Evolutionary conservation across 1,140 invertebrate genomes (phyloP).

Genomic region (Thaumatotibia leucotreta): DNA sequence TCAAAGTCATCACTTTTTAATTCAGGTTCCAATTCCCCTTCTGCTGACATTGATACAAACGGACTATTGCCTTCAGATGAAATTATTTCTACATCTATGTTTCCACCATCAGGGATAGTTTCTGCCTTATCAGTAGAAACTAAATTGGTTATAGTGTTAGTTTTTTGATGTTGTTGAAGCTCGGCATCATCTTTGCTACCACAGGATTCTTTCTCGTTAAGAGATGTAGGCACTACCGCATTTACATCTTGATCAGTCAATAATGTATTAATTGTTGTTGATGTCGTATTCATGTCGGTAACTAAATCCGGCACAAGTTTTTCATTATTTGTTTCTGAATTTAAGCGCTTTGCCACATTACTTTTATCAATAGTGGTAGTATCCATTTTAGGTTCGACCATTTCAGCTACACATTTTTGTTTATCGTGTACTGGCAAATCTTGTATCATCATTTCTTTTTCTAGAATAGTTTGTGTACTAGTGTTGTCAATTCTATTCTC

Average conservation of each 20-base stretch:
- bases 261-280: too few species aligned
- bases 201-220: neutral
- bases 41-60: constrained; percentile 34
- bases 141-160: neutral
- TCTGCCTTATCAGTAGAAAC: neutral
- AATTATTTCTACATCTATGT: constrained; percentile 38
- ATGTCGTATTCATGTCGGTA: neutral
- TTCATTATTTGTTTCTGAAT: neutral
- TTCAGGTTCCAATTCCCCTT: neutral
- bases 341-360: neutral
- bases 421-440: neutral
- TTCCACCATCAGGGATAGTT: neutral
- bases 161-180: neutral
- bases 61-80: constrained; percentile 46
- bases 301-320: neutral
- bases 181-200: neutral
- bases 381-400: neutral
- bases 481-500: neutral
- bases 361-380: neutral
- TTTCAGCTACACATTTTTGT: neutral
- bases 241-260: too few species aligned
- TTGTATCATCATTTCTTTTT: neutral
- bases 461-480: neutral
- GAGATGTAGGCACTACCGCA: neutral
- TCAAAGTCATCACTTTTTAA: constrained; percentile 15